Evolutionary conservation across 2,797 vertebrate species (phyloP).

Genomic region (Gymnothorax javanicus): DNA sequence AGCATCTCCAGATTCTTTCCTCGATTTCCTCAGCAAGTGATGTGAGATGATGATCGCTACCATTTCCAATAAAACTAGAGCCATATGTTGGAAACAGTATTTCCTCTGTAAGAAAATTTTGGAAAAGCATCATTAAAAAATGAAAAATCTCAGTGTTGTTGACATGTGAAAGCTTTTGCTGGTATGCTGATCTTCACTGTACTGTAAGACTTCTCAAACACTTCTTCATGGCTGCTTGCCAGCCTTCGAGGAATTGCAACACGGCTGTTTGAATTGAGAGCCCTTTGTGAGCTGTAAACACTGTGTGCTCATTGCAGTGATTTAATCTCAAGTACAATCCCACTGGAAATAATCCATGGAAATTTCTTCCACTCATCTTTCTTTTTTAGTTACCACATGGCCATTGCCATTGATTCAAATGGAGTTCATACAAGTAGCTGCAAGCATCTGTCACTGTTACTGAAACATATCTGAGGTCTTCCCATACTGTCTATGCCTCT

Average conservation of each 20-base stretch:
- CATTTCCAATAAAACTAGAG: not conserved
- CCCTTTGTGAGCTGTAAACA: not conserved
- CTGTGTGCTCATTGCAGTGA: constrained; percentile 11
- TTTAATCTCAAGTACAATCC: not conserved
- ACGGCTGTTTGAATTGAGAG: constrained; percentile 3
- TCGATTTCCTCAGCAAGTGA: not conserved
- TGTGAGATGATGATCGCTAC: not conserved
- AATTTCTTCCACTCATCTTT: not conserved
- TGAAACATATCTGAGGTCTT: not conserved
- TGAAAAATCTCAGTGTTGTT: constrained; percentile 1
- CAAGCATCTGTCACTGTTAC: not conserved
- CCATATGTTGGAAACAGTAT: constrained; percentile 1
- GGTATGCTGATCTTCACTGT: not conserved
- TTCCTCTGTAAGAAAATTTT: not conserved
- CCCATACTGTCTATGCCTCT: not conserved
- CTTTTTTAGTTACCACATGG: not conserved
- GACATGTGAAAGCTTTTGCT: constrained; percentile 12
- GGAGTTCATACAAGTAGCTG: not conserved
- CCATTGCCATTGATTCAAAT: not conserved
- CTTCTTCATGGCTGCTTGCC: not conserved
- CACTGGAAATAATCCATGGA: not conserved
- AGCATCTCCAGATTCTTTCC: not conserved
- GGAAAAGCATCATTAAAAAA: not conserved
- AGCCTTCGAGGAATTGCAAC: not conserved
- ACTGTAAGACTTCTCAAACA: not conserved